A percentile compares a stretch with the other conserved stretches of the same genome.
phyloP scores from a whole-genome alignment of 2,797 vertebrate genomes.

The Agapornis canus region DNA sequence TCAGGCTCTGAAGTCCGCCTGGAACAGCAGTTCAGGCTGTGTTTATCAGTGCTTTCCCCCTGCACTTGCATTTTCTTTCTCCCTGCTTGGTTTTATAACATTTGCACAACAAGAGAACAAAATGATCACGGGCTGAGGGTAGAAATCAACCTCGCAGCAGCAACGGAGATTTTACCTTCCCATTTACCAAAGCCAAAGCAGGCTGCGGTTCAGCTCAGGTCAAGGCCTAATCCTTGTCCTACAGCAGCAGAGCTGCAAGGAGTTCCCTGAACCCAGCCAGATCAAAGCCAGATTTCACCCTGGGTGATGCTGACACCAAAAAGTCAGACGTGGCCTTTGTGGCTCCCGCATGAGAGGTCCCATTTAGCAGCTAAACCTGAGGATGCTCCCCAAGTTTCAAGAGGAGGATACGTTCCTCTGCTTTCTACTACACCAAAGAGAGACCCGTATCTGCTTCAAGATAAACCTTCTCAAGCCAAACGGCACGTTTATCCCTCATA shows the following conservation, averaged over 20 bases:
- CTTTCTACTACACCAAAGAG: not conserved
- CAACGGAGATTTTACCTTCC: not conserved
- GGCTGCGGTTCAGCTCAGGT: not conserved
- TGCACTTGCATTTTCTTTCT: slow-evolving; percentile 37
- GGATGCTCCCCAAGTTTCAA: not conserved
- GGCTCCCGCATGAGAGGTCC: not conserved
- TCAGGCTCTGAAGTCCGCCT: slow-evolving; percentile 54
- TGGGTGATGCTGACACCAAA: rapidly evolving
- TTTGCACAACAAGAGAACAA: slow-evolving; percentile 46
- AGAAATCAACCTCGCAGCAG: slow-evolving; percentile 8
- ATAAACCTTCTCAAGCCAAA: not conserved
- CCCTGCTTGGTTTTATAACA: slow-evolving; percentile 50
- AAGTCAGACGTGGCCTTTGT: not conserved
- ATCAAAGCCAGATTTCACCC: not conserved
- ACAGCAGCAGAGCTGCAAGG: rapidly evolving
- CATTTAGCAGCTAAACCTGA: not conserved
- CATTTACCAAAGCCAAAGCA: not conserved
- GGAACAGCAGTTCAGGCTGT: slow-evolving; percentile 34
- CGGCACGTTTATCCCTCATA: rapidly evolving
- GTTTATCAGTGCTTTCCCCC: slow-evolving; percentile 39
- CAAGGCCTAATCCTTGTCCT: rapidly evolving
- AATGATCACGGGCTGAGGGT: not conserved
- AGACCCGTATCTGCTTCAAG: rapidly evolving
- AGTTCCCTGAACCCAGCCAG: not conserved
- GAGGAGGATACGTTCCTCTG: not conserved